Base-by-base conservation (phyloP, 2,113 vertebrate genomes). In the Elephantulus edwardii region DNA sequence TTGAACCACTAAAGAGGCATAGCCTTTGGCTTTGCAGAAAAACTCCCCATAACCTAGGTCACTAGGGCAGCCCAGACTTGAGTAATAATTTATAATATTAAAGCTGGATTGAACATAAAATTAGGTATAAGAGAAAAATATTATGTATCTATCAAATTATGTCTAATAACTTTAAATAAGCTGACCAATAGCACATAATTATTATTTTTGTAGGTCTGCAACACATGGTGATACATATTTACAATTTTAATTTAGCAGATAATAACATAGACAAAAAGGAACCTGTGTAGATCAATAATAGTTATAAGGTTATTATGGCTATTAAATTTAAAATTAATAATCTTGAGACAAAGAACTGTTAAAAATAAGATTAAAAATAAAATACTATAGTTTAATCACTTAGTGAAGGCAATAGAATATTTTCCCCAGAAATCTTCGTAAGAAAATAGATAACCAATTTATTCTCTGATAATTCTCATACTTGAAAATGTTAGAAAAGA, bases 361-460 rank as follows among this genome's bases (percentile, higher is more conserved):
- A 66, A 5, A 80, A 90, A 83, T 54, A 68, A 91, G 74, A 86
- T 75, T 82, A 30, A 75, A 96, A 95, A 97, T 95, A 95, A 96
- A 97, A 97, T 97, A 82, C 81, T 97, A 91, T 89, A 96, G 86
- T 91, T 97, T 96, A 96, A 93, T 97, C 68, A 93, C 95, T 88
- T 95, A 87, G 56, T 97, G 86, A 60, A 92, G 60, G 94, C 97
- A 97, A 96, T 94, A 96, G 91, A 96, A 95, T 95, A 95, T 96
- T 96, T 82, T 89, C 95, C 78, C 89, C 83, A 79, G 90, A 95
- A 93, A 84, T 66, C 13, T 94, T 97, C 95, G 93, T 94, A 91
- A 91, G 86, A 95, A 97, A 97, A 96, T 95, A 78, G 64, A 93
- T 95, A 95, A 96, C 85, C 70, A 85, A 82, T 91, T 97, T 89